Conservation (phyloP, 2,797 vertebrate genomes). For the Myripristis murdjan region DNA sequence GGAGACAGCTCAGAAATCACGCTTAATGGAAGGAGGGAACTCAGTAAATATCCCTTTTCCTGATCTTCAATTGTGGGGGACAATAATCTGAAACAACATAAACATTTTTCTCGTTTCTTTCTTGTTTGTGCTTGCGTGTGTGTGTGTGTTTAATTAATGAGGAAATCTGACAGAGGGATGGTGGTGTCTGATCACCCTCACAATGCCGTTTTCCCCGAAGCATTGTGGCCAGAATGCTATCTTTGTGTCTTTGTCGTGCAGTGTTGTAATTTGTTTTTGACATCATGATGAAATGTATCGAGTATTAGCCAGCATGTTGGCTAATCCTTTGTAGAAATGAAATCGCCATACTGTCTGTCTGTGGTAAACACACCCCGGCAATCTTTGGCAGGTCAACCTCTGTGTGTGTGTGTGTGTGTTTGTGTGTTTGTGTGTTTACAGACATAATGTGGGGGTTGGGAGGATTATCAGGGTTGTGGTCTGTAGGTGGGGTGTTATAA, state of each 20-base stretch:
- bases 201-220: neutral
- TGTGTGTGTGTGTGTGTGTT: neutral
- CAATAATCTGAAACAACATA: too few relatives aligned
- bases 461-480: conserved; percentile 18
- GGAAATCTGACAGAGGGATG: too few relatives aligned
- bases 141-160: too few relatives aligned
- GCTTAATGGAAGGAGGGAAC: too few relatives aligned
- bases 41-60: too few relatives aligned
- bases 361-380: conserved; percentile 41
- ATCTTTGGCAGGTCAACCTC: conserved; percentile 12
- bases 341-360: too few relatives aligned
- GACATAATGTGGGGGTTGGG: conserved; percentile 34
- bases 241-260: neutral
- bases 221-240: neutral
- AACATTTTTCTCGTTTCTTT: too few relatives aligned
- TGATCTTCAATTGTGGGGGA: too few relatives aligned
- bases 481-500: conserved; percentile 41
- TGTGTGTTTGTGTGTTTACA: conserved; percentile 8
- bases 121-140: too few relatives aligned
- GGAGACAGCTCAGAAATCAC: too few relatives aligned
- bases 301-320: neutral
- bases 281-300: neutral
- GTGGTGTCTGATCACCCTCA: neutral
- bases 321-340: neutral
- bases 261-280: neutral